These are phyloP conservation scores for Rosalia funebris DNA, from an alignment of 2,888 invertebrate species.

Conservation along the genomic window DNA sequence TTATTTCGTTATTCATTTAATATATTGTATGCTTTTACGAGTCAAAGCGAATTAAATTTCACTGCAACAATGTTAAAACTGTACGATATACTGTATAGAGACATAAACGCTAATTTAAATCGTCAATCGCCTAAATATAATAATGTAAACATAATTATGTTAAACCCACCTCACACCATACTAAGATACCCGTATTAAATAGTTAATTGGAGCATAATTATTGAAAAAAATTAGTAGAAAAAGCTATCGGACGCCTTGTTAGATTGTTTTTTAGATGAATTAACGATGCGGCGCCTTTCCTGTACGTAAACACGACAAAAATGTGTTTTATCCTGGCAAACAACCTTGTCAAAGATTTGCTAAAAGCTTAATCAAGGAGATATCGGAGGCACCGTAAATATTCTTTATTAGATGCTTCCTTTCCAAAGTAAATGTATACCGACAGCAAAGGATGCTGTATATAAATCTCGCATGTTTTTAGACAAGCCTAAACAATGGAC, in stretches of 20 bases:
- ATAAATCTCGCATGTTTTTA: too few species aligned
- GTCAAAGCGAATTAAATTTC: too few species aligned
- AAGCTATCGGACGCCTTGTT: slow-evolving; percentile 21
- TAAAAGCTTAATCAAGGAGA: background rate
- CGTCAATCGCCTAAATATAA: too few species aligned
- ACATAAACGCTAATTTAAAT: too few species aligned
- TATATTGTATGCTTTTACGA: too few species aligned
- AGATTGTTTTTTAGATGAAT: slow-evolving; percentile 8
- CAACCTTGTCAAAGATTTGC: background rate
- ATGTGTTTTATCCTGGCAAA: background rate
- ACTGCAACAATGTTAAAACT: too few species aligned
- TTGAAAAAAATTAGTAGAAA: slow-evolving; percentile 15
- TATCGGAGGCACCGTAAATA: background rate
- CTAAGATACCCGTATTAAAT: slow-evolving; percentile 10
- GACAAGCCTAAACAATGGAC: too few species aligned
- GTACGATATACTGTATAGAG: too few species aligned
- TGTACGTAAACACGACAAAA: slow-evolving; percentile 18
- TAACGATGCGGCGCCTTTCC: slow-evolving; percentile 15
- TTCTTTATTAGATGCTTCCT: background rate
- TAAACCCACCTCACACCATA: slow-evolving; percentile 16
- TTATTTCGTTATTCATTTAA: background rate
- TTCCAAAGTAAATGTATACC: background rate
- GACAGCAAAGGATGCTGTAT: background rate
- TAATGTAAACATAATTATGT: background rate
- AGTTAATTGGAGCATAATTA: slow-evolving; percentile 4